Evolutionary conservation across 2,113 vertebrate genomes (phyloP).

Genomic region (Melanocharis versteri): DNA sequence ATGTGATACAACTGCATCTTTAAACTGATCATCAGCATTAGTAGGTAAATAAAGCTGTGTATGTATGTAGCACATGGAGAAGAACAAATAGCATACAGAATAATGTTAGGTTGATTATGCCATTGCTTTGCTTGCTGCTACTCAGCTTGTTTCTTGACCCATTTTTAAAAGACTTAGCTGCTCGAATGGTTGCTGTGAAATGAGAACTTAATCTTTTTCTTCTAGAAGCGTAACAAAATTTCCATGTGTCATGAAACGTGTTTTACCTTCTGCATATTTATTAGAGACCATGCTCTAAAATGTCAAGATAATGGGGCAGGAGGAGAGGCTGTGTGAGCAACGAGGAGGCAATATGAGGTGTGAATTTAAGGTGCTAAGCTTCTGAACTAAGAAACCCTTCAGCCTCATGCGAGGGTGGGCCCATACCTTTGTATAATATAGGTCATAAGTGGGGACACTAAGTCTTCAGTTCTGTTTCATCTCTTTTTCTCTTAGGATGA

Average conservation of each 20-base stretch:
- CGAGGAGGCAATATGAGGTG: neutral
- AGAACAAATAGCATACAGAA: neutral
- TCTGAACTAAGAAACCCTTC: neutral
- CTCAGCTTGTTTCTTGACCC: neutral
- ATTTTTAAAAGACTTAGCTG: neutral
- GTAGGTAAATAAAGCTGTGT: neutral
- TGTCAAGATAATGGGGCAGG: neutral
- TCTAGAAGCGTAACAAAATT: neutral
- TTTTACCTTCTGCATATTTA: neutral
- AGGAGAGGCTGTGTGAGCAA: neutral
- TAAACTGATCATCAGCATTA: neutral
- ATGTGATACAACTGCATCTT: neutral
- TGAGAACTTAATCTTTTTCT: neutral
- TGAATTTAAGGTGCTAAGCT: neutral
- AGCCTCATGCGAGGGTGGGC: neutral
- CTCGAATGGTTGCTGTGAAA: neutral
- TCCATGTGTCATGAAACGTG: neutral
- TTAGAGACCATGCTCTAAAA: neutral
- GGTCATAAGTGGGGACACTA: neutral
- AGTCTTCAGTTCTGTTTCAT: neutral
- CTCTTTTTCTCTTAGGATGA: neutral
- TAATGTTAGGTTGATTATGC: neutral
- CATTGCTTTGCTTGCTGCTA: neutral
- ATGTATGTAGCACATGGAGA: neutral
- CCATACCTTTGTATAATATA: neutral